Evolutionary conservation across 2,113 vertebrate species (phyloP).

Genomic region (Takifugu flavidus): DNA sequence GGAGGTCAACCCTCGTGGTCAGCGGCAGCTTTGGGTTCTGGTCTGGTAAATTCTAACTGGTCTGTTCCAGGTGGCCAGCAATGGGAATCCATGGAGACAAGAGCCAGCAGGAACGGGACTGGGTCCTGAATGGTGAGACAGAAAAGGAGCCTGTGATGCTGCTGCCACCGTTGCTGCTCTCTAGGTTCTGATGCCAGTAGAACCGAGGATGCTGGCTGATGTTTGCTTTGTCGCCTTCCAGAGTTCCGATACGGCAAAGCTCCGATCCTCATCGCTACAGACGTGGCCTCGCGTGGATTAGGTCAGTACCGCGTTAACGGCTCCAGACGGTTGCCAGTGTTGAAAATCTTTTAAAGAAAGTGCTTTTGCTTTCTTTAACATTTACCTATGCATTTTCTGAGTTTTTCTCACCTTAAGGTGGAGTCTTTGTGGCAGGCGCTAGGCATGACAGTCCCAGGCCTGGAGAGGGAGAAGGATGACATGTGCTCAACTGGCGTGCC

Average conservation of each 20-base stretch:
- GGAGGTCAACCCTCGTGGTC: no score
- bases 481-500: slow-evolving; percentile 97
- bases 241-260: slow-evolving; percentile 99
- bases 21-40: no score
- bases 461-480: slow-evolving; percentile 98
- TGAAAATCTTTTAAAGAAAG: slow-evolving; percentile 96
- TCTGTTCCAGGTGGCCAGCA: slow-evolving; percentile 88
- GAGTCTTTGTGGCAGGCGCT: slow-evolving; percentile 99
- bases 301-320: slow-evolving; percentile 86
- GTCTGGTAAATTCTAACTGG: background rate
- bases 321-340: slow-evolving; percentile 61
- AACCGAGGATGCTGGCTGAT: background rate
- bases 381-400: slow-evolving; percentile 95
- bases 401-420: slow-evolving; percentile 99
- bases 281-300: slow-evolving; percentile 97
- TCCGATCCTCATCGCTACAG: slow-evolving; percentile 97
- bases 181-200: background rate
- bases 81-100: slow-evolving; percentile 99
- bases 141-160: background rate
- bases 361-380: slow-evolving; percentile 99
- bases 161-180: no score
- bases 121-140: slow-evolving; percentile 94
- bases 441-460: slow-evolving; percentile 99
- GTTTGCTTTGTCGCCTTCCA: slow-evolving; percentile 57
- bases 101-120: slow-evolving; percentile 97